These are phyloP conservation scores for Idaea straminata DNA, from an alignment of 2,888 invertebrate genomes.

Conservation along the genomic window DNA sequence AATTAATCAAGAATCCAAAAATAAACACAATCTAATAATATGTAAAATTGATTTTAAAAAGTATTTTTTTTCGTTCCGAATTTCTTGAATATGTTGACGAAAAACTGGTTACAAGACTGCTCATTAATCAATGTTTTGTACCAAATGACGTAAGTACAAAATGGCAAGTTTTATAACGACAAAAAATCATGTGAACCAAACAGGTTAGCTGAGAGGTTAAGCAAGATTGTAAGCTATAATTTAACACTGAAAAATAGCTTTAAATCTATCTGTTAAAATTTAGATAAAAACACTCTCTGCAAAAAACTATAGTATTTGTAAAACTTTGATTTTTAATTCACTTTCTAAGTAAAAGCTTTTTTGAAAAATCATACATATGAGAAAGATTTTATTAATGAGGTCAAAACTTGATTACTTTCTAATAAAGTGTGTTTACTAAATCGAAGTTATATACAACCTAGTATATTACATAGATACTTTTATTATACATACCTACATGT, in stretches of 20 bases:
- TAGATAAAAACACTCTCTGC: not conserved
- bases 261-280: not conserved
- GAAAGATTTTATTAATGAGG: no score
- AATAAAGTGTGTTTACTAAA: not conserved
- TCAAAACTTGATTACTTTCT: no score
- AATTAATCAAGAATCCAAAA: not conserved
- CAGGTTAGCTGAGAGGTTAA: not conserved
- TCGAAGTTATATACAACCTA: not conserved
- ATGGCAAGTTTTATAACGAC: not conserved
- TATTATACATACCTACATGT: not conserved
- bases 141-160: not conserved
- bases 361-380: no score
- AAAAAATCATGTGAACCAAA: not conserved
- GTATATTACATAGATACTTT: not conserved
- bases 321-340: no score
- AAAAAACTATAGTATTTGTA: no score
- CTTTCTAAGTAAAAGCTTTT: no score
- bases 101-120: not conserved
- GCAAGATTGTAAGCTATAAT: not conserved
- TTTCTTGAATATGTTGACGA: not conserved
- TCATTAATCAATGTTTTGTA: conserved; percentile 1
- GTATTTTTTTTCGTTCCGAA: not conserved
- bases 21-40: not conserved
- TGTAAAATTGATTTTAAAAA: not conserved
- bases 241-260: not conserved